Evolutionary conservation across 1,140 invertebrate species (phyloP), one percentile per base, ranked within the genome.

Genomic region (Bombus pascuorum): DNA sequence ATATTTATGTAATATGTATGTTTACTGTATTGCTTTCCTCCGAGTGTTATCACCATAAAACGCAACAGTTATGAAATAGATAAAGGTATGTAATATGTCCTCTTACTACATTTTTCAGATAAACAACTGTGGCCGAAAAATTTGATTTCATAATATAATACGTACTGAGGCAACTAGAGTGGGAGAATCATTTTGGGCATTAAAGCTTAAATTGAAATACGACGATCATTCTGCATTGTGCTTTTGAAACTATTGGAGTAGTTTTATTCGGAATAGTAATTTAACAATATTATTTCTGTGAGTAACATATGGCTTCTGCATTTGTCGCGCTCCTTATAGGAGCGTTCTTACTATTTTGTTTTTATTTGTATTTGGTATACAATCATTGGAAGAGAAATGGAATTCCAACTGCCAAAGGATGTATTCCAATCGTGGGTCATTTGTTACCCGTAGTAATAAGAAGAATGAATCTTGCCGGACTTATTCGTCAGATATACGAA

Each of bases 301-400:
- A 34, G 8, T 22, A 10, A 12, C 5, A 5, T 44, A 83, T 83
- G 81, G 59, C 62, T 22, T 76, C 71, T 32, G 0, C 6, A 12
- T 53, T 62, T 44, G n/a, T 66, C 1, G 53, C 66, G 1, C 53
- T 85, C 1, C 1, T 65, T 28, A 32, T 13, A 8, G 68, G 83
- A 0, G 76, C 77, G 9, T 2, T 86, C 0, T 3, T 34, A 3
- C 15, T 78, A 2, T 8, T 84, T 1, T 32, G 37, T 10, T 15
- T 88, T 0, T 95, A 92, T 66, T 89, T 93, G 34, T 91, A 89
- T 0, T 87, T 84, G n/a, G 92, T 86, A 12, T 91, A 89, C 72
- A 89, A 91, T 53, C 95, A 96, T 83, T 96, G 96, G 96, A 79
- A 91, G 47, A 89, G 93, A 4, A 91, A 90, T 82, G 93, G 94